Conservation (phyloP, 2,113 vertebrate species). For the Stomatorhinus ivindoensis region DNA sequence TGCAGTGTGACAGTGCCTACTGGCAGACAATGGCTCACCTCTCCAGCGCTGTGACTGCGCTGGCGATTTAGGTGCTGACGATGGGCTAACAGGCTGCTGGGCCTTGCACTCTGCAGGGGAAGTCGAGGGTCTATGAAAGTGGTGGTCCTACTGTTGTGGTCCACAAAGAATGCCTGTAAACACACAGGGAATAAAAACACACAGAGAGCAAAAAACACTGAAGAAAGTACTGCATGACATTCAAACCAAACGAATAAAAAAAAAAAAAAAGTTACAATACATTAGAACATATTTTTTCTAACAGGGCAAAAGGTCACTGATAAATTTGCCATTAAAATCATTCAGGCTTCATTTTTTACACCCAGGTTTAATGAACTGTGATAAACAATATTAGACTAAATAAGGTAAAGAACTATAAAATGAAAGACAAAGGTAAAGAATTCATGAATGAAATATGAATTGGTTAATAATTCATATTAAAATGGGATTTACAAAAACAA, state of each 20-base stretch:
- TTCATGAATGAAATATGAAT: neutral
- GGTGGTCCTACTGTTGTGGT: slow-evolving; percentile 95
- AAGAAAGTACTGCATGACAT: neutral
- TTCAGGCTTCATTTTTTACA: neutral
- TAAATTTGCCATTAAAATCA: neutral
- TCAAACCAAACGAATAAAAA: neutral
- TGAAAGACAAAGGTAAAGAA: neutral
- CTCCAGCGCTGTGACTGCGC: slow-evolving; percentile 93
- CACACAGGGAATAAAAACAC: slow-evolving; percentile 13
- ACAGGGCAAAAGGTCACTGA: neutral
- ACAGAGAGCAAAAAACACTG: slow-evolving; percentile 8
- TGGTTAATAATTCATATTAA: neutral
- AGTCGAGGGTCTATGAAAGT: slow-evolving; percentile 96
- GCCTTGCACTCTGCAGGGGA: slow-evolving; percentile 86
- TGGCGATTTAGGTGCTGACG: slow-evolving; percentile 89
- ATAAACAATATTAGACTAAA: neutral
- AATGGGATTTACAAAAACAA: neutral
- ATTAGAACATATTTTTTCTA: neutral
- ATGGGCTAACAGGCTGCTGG: slow-evolving; percentile 82
- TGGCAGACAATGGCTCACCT: slow-evolving; percentile 61
- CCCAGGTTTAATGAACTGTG: neutral
- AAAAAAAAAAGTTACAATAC: neutral
- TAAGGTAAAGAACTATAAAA: neutral
- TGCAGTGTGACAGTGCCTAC: neutral
- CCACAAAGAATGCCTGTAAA: slow-evolving; percentile 88